Evolutionary conservation across 2,113 vertebrate species (phyloP), one percentile per base, ranked within the genome.

Genomic region (Rattus rattus): DNA sequence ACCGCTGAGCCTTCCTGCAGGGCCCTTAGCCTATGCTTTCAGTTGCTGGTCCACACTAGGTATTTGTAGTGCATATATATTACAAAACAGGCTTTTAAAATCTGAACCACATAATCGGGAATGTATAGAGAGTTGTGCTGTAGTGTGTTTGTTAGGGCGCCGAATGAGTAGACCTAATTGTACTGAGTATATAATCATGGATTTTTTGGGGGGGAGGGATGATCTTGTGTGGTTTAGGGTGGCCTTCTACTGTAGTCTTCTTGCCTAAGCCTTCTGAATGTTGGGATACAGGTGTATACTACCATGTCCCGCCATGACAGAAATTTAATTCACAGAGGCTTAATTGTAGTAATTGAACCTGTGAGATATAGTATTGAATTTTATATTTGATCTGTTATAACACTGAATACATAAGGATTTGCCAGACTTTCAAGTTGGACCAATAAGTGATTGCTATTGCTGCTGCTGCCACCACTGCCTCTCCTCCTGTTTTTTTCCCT

Each of bases 61-160:
- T 75, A 12, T 22, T 73, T 85, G 95, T 93, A 20, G 61, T 92
- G 28, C 5, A 24, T 63, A 61, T 94, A 93, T 93, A 88, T 85
- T 95, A 70, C 28, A 95, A 90, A 94, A 39, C 61, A 90, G 12
- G 12, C 16, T 95, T 96, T 91, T n/a, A 52, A 90, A 76, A 77
- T 90, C 28, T 84, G 56, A 91, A 69, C 96, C 16, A 93, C 19
- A 22, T 92, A 77, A n/a, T 94, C 72, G 63, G n/a, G 56, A 47
- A 95, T 72, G 54, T 90, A 36, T 76, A 47, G 14, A 63, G 22
- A 88, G 14, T 76, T 72, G 84, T 69, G 39, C 9, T 52, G 28
- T 30, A 92, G 14, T 73, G 12, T 13, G 19, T 94, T 39, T 81
- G 6, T 90, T 33, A 94, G 69, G 77, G 28, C 59, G 49, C 9